A percentile compares a stretch with the other conserved stretches of the same genome.
phyloP scores from a whole-genome alignment of 2,888 invertebrate genomes.

The Phrixothrix hirtus region DNA sequence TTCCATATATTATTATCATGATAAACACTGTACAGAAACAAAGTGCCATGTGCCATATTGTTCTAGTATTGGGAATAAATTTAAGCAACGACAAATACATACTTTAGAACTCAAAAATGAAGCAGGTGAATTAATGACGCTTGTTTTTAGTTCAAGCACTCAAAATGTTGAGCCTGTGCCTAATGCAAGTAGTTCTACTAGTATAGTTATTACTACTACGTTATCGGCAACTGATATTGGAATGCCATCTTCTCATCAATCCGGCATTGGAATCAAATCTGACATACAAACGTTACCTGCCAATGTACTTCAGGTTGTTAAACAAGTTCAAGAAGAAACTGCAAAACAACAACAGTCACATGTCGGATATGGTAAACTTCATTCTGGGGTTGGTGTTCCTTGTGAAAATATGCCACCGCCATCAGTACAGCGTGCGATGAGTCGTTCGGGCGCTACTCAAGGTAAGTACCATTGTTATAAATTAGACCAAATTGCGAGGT shows the following conservation, averaged over 20 bases:
- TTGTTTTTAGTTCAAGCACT: constrained; percentile 52
- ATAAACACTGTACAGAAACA: constrained; percentile 95
- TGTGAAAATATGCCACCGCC: constrained; percentile 64
- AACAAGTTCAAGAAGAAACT: constrained; percentile 84
- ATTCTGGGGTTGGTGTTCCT: constrained; percentile 59
- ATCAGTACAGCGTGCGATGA: constrained; percentile 57
- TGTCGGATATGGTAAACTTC: constrained; percentile 49
- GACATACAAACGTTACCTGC: constrained; percentile 75
- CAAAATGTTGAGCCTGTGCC: constrained; percentile 59
- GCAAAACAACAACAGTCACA: constrained; percentile 86
- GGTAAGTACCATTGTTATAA: constrained; percentile 42
- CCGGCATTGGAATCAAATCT: constrained; percentile 58
- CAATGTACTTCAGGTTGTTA: constrained; percentile 73
- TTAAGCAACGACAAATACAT: constrained; percentile 95
- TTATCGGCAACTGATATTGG: constrained; percentile 57
- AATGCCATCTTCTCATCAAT: constrained; percentile 54
- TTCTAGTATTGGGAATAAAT: constrained; percentile 95
- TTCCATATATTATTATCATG: constrained; percentile 98
- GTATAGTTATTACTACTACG: constrained; percentile 54
- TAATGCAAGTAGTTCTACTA: constrained; percentile 61
- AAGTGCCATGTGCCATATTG: constrained; percentile 99
- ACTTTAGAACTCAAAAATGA: constrained; percentile 52
- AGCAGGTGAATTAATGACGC: constrained; percentile 47
- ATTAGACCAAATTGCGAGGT: neutral
- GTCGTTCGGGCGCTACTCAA: constrained; percentile 51